These are phyloP conservation scores for Calcarius lapponicus DNA, from an alignment of 2,797 vertebrate genomes.

Conservation along the genomic window DNA sequence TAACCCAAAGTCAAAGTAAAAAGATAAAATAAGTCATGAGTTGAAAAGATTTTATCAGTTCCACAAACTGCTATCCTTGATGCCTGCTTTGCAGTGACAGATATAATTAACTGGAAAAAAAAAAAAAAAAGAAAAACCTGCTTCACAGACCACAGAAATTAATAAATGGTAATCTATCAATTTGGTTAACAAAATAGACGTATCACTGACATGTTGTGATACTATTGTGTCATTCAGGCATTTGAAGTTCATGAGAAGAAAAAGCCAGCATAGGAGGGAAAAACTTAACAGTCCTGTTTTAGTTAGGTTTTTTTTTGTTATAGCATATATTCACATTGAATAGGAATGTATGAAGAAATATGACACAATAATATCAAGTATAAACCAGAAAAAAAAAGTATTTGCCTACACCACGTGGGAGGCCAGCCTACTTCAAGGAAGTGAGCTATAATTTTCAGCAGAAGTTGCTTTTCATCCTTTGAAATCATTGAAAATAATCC, in stretches of 20 bases:
- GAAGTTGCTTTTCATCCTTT: not conserved
- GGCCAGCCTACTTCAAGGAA: not conserved
- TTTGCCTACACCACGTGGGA: not conserved
- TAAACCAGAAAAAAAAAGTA: not conserved
- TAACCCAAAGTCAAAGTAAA: not conserved
- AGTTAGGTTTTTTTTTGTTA: not conserved
- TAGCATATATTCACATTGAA: not conserved
- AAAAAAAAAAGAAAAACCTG: not conserved
- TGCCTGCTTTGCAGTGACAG: not conserved
- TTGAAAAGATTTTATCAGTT: not conserved
- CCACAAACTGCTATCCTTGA: not conserved
- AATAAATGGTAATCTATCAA: not conserved
- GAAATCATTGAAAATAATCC: not conserved
- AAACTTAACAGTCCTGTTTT: not conserved
- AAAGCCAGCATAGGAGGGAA: not conserved
- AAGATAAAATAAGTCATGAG: not conserved
- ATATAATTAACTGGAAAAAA: not conserved
- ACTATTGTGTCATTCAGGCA: not conserved
- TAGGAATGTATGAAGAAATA: not conserved
- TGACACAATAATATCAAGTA: not conserved
- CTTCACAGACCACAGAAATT: not conserved
- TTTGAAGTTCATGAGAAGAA: not conserved
- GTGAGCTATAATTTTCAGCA: not conserved
- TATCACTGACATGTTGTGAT: not conserved
- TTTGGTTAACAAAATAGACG: not conserved